phyloP scores from a whole-genome alignment of 2,797 vertebrate genomes.

The Xiphorhynchus erythropygius region DNA sequence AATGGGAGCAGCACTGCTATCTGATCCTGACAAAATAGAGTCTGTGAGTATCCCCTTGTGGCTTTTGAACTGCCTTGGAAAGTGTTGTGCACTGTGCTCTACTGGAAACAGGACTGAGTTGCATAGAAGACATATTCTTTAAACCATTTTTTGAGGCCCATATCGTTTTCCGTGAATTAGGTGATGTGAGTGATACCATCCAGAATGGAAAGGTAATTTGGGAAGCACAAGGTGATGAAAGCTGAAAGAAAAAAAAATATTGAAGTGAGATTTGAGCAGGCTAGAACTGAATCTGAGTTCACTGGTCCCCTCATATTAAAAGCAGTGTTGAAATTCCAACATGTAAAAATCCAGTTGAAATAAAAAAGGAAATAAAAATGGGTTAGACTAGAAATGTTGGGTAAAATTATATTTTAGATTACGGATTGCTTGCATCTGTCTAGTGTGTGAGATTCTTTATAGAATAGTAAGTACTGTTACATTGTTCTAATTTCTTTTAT shows the following conservation, averaged over 20 bases:
- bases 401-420: background rate
- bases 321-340: background rate
- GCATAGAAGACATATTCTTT: background rate
- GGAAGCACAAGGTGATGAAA: background rate
- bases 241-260: background rate
- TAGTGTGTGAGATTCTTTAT: background rate
- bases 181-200: background rate
- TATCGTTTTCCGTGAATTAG: background rate
- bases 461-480: background rate
- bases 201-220: background rate
- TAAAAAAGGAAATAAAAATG: background rate
- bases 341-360: background rate
- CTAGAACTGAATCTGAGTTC: background rate
- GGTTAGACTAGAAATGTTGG: background rate
- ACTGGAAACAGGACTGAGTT: background rate
- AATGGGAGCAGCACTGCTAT: slow-evolving; percentile 94
- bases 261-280: background rate
- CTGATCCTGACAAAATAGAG: slow-evolving; percentile 91
- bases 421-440: background rate
- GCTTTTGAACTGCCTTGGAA: background rate
- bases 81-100: background rate
- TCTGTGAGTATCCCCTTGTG: slow-evolving; percentile 79
- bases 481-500: background rate
- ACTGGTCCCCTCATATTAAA: background rate
- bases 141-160: background rate